Evolutionary conservation across 2,888 invertebrate species (phyloP).

Genomic region (Crematogaster levior): DNA sequence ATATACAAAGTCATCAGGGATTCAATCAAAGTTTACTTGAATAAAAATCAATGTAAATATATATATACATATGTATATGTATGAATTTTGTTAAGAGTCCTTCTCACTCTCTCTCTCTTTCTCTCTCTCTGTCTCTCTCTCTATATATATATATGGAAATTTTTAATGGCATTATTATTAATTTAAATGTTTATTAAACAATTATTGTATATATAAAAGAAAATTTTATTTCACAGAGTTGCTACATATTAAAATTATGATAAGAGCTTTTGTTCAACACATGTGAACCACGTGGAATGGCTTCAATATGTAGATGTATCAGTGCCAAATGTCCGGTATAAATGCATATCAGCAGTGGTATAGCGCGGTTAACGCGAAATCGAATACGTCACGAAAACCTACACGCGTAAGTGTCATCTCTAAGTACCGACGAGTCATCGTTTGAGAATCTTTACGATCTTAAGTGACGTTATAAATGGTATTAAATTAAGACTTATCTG

Average conservation of each 20-base stretch:
- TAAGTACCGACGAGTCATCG: constrained; percentile 13
- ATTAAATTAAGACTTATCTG: constrained; percentile 13
- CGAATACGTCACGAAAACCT: constrained; percentile 30
- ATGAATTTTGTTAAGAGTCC: not conserved
- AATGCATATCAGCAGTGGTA: constrained; percentile 21
- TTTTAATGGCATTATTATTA: not conserved
- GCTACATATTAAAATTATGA: not conserved
- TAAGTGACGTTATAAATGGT: constrained; percentile 1
- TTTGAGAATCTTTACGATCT: not conserved
- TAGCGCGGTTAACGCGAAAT: constrained; percentile 34
- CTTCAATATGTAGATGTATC: constrained; percentile 10
- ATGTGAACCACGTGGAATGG: constrained; percentile 15
- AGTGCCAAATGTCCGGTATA: constrained; percentile 4
- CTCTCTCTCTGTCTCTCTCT: not conserved
- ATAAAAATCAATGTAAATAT: not conserved
- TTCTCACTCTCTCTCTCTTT: not conserved
- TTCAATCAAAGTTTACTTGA: constrained; percentile 1
- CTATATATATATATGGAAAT: no score
- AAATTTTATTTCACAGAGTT: not conserved
- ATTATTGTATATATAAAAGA: not conserved
- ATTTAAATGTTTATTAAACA: not conserved
- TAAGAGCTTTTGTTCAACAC: not conserved
- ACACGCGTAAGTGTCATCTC: not conserved
- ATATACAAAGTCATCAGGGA: not conserved
- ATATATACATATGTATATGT: not conserved